These are phyloP conservation scores for Girardinus metallicus DNA, from an alignment of 2,797 vertebrate genomes.

Conservation along the genomic window DNA sequence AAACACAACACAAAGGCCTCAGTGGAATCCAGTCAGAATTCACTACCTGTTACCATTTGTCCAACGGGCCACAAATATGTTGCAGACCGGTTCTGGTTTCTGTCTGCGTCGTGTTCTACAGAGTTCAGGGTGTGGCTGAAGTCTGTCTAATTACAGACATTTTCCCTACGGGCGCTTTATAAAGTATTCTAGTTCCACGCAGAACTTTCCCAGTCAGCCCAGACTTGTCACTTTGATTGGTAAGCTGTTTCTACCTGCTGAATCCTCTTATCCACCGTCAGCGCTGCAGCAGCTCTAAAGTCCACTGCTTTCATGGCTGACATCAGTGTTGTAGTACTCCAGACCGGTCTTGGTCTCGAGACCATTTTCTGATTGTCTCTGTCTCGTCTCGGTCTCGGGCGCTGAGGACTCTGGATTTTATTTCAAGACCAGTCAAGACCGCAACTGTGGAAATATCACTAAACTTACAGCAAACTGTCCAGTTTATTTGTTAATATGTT, in stretches of 20 bases:
- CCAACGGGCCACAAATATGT: not conserved
- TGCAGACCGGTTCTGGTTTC: not conserved
- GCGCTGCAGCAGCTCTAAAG: not conserved
- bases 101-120: not conserved
- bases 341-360: too few species aligned
- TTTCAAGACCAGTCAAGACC: too few species aligned
- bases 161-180: not conserved
- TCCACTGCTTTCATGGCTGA: not conserved
- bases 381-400: too few species aligned
- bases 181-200: not conserved
- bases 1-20: not conserved
- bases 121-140: not conserved
- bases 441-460: too few species aligned
- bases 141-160: not conserved
- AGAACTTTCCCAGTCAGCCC: not conserved
- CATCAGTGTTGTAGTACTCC: too few species aligned
- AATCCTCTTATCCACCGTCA: not conserved
- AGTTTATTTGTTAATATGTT: too few species aligned
- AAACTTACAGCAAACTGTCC: too few species aligned
- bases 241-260: not conserved
- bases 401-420: too few species aligned
- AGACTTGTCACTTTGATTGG: not conserved
- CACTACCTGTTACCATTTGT: not conserved
- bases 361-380: too few species aligned
- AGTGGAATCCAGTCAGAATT: not conserved